Conservation (phyloP, 1,140 invertebrate genomes). For the Lordiphosa collinella region DNA sequence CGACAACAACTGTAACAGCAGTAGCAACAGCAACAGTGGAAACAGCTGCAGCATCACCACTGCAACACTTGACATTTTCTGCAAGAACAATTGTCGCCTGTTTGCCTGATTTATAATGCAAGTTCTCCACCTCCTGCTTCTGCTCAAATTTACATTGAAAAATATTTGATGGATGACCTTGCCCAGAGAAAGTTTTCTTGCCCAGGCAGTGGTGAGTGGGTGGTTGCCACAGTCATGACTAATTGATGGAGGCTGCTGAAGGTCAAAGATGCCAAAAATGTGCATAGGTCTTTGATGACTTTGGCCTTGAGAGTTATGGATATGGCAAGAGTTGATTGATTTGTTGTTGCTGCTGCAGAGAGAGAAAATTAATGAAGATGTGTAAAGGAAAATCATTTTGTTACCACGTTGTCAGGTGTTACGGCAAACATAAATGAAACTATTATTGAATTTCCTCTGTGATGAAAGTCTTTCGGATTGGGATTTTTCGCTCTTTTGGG, state of each 20-base stretch:
- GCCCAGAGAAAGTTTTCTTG: neutral
- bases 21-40: constrained; percentile 10
- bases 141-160: constrained; percentile 3
- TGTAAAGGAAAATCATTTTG: neutral
- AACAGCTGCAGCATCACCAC: constrained; percentile 14
- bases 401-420: neutral
- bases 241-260: constrained; percentile 4
- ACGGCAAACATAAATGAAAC: too few species aligned
- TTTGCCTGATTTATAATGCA: constrained; percentile 10
- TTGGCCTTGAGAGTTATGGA: constrained; percentile 6
- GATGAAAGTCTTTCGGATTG: too few species aligned
- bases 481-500: too few species aligned
- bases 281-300: constrained; percentile 5
- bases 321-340: constrained; percentile 1
- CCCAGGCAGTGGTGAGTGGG: neutral
- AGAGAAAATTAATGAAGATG: neutral
- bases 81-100: constrained; percentile 43
- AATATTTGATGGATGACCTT: constrained; percentile 7
- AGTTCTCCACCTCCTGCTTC: neutral
- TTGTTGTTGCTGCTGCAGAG: neutral
- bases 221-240: constrained; percentile 3
- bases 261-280: constrained; percentile 5
- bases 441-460: too few species aligned
- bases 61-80: constrained; percentile 53
- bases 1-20: constrained; percentile 2